phyloP scores from a whole-genome alignment of 1,140 invertebrate species.

The Grapholita molesta region DNA sequence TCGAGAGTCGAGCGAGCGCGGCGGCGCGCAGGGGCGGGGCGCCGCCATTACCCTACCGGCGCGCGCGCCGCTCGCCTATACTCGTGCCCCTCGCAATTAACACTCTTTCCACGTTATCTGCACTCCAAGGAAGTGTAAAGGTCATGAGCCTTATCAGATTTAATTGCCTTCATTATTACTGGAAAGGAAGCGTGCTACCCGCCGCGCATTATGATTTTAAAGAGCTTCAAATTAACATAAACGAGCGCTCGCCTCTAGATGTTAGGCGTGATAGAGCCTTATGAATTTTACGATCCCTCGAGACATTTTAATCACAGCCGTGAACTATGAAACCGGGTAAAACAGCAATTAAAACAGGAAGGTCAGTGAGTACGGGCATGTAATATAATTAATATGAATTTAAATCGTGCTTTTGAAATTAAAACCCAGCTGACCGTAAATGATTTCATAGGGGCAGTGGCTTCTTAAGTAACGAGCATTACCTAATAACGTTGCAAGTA shows the following conservation, averaged over 20 bases:
- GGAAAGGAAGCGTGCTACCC: constrained; percentile 58
- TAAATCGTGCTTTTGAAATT: constrained; percentile 69
- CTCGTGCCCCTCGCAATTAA: constrained; percentile 56
- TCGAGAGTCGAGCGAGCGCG: constrained; percentile 46
- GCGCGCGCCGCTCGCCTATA: constrained; percentile 37
- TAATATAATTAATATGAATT: constrained; percentile 73
- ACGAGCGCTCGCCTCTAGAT: constrained; percentile 45
- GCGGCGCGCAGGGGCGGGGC: constrained; percentile 33
- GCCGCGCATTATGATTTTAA: constrained; percentile 67
- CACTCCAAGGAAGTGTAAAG: constrained; percentile 66
- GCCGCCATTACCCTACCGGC: constrained; percentile 50
- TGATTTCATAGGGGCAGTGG: constrained; percentile 70
- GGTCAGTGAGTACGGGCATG: constrained; percentile 71
- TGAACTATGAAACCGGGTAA: constrained; percentile 69
- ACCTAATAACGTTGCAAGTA: constrained; percentile 41
- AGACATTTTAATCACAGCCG: constrained; percentile 73
- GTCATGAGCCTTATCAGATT: constrained; percentile 66
- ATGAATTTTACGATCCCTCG: constrained; percentile 54
- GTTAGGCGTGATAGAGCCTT: constrained; percentile 42
- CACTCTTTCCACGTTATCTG: constrained; percentile 55
- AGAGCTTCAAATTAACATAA: constrained; percentile 61
- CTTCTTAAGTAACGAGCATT: constrained; percentile 54
- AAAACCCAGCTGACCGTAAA: constrained; percentile 67
- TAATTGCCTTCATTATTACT: constrained; percentile 65
- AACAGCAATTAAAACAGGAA: constrained; percentile 68